Evolutionary conservation across 2,888 invertebrate genomes (phyloP).

Genomic region (Agrotis clavis): DNA sequence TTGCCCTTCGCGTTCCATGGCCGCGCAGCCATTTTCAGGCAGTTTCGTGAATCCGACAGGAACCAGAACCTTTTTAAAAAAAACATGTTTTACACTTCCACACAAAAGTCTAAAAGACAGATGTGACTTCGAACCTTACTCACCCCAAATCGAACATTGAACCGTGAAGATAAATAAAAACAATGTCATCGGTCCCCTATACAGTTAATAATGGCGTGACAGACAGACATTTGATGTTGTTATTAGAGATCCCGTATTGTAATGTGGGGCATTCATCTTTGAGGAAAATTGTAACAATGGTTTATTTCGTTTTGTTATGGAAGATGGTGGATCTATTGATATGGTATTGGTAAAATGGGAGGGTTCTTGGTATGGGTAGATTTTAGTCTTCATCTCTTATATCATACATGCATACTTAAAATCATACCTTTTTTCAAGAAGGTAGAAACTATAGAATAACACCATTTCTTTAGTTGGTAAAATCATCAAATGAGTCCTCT

Average conservation of each 20-base stretch:
- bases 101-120: slow-evolving; percentile 11
- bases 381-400: neutral
- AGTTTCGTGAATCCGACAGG: no score
- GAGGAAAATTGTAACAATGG: slow-evolving; percentile 8
- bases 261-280: slow-evolving; percentile 9
- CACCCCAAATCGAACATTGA: slow-evolving; percentile 34
- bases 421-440: neutral
- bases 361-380: neutral
- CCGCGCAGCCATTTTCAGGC: no score
- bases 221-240: slow-evolving; percentile 54
- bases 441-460: neutral
- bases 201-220: slow-evolving; percentile 55
- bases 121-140: neutral
- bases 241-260: slow-evolving; percentile 41
- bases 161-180: slow-evolving; percentile 54
- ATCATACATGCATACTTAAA: no score
- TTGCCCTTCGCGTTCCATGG: no score
- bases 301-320: neutral
- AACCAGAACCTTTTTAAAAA: no score
- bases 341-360: neutral
- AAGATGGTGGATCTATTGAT: neutral
- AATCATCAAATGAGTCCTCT: no score
- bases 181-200: slow-evolving; percentile 38
- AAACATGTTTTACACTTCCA: no score
- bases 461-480: no score